phyloP scores from a whole-genome alignment of 2,888 invertebrate genomes.

The Leptinotarsa tumamoca region DNA sequence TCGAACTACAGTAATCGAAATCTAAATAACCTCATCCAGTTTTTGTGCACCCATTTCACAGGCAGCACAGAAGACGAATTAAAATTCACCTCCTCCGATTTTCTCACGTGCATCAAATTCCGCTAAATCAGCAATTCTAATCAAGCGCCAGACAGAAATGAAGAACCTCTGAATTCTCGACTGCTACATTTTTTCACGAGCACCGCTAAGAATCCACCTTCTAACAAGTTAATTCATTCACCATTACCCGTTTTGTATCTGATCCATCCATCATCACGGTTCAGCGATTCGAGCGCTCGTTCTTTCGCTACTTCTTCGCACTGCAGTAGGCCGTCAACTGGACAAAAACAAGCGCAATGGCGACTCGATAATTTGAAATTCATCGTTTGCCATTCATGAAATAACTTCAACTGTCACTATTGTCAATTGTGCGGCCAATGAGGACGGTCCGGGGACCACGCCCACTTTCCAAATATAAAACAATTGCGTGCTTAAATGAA shows the following conservation, averaged over 20 bases:
- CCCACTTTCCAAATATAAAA: constrained; percentile 58
- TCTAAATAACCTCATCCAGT: not conserved
- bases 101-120: constrained; percentile 24
- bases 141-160: constrained; percentile 7
- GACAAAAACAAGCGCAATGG: constrained; percentile 54
- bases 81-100: constrained; percentile 2
- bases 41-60: not conserved
- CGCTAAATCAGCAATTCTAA: constrained; percentile 24
- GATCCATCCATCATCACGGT: constrained; percentile 43
- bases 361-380: constrained; percentile 57
- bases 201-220: constrained; percentile 22
- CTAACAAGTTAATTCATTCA: constrained; percentile 29
- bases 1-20: not conserved
- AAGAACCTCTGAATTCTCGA: constrained; percentile 12
- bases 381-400: constrained; percentile 57
- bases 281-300: constrained; percentile 32
- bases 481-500: constrained; percentile 57
- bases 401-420: constrained; percentile 49
- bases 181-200: constrained; percentile 23
- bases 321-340: not conserved
- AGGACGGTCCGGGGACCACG: constrained; percentile 52
- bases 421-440: constrained; percentile 60
- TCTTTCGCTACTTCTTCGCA: constrained; percentile 25
- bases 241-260: constrained; percentile 39
- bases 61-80: not conserved